These are phyloP conservation scores for Dryobotodes eremita DNA, from an alignment of 2,888 invertebrate genomes.

Conservation along the genomic window DNA sequence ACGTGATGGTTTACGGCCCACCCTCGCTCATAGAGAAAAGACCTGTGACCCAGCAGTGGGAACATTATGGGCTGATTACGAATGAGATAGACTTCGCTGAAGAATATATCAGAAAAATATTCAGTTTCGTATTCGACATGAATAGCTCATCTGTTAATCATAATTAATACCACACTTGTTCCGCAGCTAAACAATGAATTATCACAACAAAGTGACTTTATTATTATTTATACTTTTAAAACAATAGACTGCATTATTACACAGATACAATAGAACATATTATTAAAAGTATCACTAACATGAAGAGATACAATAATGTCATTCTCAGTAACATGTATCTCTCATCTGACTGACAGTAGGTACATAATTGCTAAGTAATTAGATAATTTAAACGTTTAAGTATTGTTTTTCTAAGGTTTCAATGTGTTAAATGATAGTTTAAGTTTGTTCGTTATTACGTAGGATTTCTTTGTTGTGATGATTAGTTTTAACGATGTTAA, in stretches of 20 bases:
- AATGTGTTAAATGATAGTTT: neutral
- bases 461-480: neutral
- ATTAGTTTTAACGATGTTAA: neutral
- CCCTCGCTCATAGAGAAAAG: neutral
- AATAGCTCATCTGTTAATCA: neutral
- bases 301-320: neutral
- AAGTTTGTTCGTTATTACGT: neutral
- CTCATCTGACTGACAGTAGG: neutral
- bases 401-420: neutral
- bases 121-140: neutral
- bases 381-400: slow-evolving; percentile 6
- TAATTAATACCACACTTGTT: neutral
- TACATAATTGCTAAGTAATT: slow-evolving; percentile 8
- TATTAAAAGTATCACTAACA: slow-evolving; percentile 20
- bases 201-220: neutral
- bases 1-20: neutral
- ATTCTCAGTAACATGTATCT: slow-evolving; percentile 2
- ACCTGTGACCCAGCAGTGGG: no score
- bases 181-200: neutral
- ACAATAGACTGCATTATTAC: slow-evolving; percentile 36
- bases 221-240: slow-evolving; percentile 23
- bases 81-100: neutral
- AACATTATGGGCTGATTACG: neutral
- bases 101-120: neutral
- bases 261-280: slow-evolving; percentile 43